phyloP scores from a whole-genome alignment of 2,888 invertebrate genomes.

The Macropis europaea region DNA sequence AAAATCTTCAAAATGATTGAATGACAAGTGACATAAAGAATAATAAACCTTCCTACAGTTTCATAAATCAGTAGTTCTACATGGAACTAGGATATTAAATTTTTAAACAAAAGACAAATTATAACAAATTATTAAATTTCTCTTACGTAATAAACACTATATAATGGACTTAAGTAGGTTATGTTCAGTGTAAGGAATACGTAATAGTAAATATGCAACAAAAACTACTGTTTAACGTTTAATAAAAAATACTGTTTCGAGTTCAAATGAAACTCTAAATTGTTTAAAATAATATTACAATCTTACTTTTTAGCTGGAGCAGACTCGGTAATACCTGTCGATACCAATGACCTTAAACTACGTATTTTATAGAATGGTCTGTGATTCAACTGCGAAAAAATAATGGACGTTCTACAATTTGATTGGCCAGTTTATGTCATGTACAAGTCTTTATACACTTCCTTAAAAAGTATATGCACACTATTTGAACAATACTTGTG shows the following conservation, averaged over 20 bases:
- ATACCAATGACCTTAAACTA: slow-evolving; percentile 18
- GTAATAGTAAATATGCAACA: not conserved
- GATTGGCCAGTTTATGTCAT: not conserved
- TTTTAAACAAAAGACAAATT: not conserved
- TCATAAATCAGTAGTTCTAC: not conserved
- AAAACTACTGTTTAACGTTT: not conserved
- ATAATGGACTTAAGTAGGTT: slow-evolving; percentile 34
- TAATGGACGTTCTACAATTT: not conserved
- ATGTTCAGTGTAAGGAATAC: not conserved
- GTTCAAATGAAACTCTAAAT: slow-evolving; percentile 1
- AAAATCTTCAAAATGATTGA: not conserved
- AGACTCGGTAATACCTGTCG: not conserved
- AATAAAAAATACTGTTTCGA: not conserved
- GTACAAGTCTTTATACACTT: too few species aligned
- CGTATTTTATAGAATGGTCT: not conserved
- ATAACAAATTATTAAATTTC: slow-evolving; percentile 15
- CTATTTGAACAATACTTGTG: too few species aligned
- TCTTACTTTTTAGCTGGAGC: slow-evolving; percentile 34
- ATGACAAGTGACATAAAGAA: not conserved
- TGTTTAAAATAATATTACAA: not conserved
- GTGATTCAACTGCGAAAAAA: not conserved
- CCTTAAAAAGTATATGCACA: too few species aligned
- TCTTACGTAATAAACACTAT: slow-evolving; percentile 55
- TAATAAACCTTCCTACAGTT: not conserved
- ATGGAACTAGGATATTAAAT: not conserved